These are phyloP conservation scores for Catharus minimus DNA, from an alignment of 2,113 vertebrate genomes.

Conservation along the genomic window DNA sequence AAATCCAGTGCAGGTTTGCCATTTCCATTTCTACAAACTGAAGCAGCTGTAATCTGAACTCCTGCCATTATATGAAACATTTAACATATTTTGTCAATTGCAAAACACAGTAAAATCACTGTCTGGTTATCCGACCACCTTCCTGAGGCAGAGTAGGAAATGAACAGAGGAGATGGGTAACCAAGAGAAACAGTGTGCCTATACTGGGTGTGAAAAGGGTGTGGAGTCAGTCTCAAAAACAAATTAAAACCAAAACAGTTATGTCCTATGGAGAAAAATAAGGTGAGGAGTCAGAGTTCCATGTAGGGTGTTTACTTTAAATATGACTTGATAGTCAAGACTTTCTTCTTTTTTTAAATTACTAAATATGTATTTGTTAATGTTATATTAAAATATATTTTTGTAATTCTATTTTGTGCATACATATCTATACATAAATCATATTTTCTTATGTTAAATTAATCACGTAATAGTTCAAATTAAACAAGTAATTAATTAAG, in stretches of 20 bases:
- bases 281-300: not conserved
- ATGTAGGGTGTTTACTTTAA: not conserved
- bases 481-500: slow-evolving; percentile 1
- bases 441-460: not conserved
- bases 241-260: not conserved
- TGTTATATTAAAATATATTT: not conserved
- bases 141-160: not conserved
- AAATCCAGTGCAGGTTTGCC: not conserved
- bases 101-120: not conserved
- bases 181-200: not conserved
- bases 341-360: not conserved
- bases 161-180: not conserved
- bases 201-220: not conserved
- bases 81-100: not conserved
- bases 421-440: not conserved
- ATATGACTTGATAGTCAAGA: not conserved
- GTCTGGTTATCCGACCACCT: not conserved
- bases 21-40: not conserved
- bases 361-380: not conserved
- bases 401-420: not conserved
- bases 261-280: not conserved
- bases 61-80: not conserved
- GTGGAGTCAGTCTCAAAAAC: not conserved
- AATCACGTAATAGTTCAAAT: not conserved
- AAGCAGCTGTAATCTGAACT: not conserved